These are phyloP conservation scores for Poicephalus meyeri DNA, from an alignment of 2,113 vertebrate species.

Conservation along the genomic window DNA sequence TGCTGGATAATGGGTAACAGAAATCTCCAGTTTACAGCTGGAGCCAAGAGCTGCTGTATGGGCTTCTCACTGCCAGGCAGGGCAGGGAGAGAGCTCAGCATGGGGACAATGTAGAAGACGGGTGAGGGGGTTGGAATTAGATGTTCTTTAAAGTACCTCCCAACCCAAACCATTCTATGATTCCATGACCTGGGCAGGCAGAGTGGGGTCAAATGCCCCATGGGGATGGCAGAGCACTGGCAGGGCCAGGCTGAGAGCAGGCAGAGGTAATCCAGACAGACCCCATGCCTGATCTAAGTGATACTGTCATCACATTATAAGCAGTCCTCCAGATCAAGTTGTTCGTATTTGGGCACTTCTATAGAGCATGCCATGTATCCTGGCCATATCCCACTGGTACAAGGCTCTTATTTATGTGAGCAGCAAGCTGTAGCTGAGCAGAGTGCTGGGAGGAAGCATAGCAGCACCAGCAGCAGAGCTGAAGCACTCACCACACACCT, in stretches of 20 bases:
- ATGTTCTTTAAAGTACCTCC: not conserved
- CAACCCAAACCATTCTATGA: not conserved
- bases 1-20: conserved; percentile 17
- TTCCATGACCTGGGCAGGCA: not conserved
- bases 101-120: not conserved
- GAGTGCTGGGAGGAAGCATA: not conserved
- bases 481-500: not conserved
- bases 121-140: not conserved
- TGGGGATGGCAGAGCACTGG: not conserved
- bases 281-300: too few species aligned
- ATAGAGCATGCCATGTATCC: not conserved
- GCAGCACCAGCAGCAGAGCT: not conserved
- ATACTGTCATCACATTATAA: not conserved
- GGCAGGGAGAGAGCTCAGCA: not conserved
- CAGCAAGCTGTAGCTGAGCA: not conserved
- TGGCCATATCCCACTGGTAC: too few species aligned
- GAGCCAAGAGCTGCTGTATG: not conserved
- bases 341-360: not conserved
- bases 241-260: not conserved
- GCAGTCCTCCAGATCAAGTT: not conserved
- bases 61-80: not conserved
- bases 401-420: not conserved
- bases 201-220: not conserved
- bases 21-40: conserved; percentile 13
- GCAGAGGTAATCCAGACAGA: not conserved